phyloP scores from a whole-genome alignment of 1,140 invertebrate species.

The Drosophila sechellia region DNA sequence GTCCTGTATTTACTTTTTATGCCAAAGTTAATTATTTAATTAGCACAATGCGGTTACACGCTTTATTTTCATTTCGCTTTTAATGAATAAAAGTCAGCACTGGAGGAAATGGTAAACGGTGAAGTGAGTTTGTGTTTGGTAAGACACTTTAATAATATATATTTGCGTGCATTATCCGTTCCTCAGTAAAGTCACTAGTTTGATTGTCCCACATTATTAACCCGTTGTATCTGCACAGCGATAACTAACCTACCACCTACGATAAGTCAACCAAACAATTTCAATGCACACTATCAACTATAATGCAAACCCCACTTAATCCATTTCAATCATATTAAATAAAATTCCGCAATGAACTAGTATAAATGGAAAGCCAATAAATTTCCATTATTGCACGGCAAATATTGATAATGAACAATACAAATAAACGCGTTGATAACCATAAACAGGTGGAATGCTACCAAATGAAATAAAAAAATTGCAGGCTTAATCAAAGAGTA shows the following conservation, averaged over 20 bases:
- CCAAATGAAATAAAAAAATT: slow-evolving; percentile 49
- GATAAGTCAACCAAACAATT: slow-evolving; percentile 3
- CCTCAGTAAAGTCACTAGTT: not conserved
- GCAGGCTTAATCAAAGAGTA: slow-evolving; percentile 51
- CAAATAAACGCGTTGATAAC: slow-evolving; percentile 31
- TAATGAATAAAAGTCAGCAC: slow-evolving; percentile 18
- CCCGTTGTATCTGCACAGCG: not conserved
- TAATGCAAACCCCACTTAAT: slow-evolving; percentile 22
- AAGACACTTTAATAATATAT: not conserved
- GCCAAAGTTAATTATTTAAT: slow-evolving; percentile 72
- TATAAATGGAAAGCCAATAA: slow-evolving; percentile 37
- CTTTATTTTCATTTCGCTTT: slow-evolving; percentile 43
- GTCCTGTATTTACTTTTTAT: slow-evolving; percentile 59
- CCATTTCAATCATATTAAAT: slow-evolving; percentile 32
- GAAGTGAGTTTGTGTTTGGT: not conserved
- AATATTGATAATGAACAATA: slow-evolving; percentile 49
- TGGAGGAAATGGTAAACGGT: not conserved
- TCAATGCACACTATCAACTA: slow-evolving; percentile 2
- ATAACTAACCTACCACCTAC: slow-evolving; percentile 29
- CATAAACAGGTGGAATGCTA: slow-evolving; percentile 27
- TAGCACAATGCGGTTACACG: slow-evolving; percentile 47
- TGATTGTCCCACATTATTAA: not conserved
- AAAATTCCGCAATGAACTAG: slow-evolving; percentile 33
- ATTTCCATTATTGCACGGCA: slow-evolving; percentile 47
- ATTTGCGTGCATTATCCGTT: not conserved